These are phyloP conservation scores for Ferdinandea cuprea DNA, from an alignment of 2,888 invertebrate species.

Conservation along the genomic window DNA sequence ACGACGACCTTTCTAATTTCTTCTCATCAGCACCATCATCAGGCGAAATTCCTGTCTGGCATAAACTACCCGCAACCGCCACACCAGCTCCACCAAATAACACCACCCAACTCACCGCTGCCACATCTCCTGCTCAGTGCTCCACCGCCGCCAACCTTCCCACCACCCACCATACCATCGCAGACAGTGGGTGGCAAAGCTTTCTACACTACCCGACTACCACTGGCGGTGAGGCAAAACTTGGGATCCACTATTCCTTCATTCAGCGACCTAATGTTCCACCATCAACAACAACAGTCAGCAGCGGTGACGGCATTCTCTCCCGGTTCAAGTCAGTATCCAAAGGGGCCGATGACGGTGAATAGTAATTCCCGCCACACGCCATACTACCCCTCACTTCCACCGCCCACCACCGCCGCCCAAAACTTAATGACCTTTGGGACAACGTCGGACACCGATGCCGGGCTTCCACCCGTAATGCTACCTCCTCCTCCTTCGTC, in stretches of 20 bases:
- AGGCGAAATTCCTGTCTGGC: constrained; percentile 72
- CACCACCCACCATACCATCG: constrained; percentile 6
- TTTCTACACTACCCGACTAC: constrained; percentile 59
- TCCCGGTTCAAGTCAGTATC: constrained; percentile 29
- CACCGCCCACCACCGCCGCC: constrained; percentile 50
- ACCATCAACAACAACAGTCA: constrained; percentile 68
- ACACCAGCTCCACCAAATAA: constrained; percentile 65
- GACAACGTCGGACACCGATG: constrained; percentile 49
- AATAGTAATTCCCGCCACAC: constrained; percentile 58
- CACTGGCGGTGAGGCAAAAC: constrained; percentile 56
- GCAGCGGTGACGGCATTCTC: constrained; percentile 36
- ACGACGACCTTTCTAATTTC: constrained; percentile 74
- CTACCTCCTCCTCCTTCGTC: constrained; percentile 64
- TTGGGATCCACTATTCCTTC: constrained; percentile 70
- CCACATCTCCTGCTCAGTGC: constrained; percentile 58
- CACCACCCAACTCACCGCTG: constrained; percentile 72
- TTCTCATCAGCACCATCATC: constrained; percentile 69
- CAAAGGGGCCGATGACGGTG: constrained; percentile 41
- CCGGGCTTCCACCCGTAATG: constrained; percentile 50
- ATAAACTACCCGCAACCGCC: constrained; percentile 57
- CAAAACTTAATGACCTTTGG: constrained; percentile 73
- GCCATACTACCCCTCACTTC: constrained; percentile 49
- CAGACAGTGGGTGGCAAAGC: constrained; percentile 40
- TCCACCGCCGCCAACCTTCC: constrained; percentile 44
- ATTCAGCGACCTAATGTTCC: constrained; percentile 71